phyloP scores from a whole-genome alignment of 2,113 vertebrate species.

The Meriones unguiculatus region DNA sequence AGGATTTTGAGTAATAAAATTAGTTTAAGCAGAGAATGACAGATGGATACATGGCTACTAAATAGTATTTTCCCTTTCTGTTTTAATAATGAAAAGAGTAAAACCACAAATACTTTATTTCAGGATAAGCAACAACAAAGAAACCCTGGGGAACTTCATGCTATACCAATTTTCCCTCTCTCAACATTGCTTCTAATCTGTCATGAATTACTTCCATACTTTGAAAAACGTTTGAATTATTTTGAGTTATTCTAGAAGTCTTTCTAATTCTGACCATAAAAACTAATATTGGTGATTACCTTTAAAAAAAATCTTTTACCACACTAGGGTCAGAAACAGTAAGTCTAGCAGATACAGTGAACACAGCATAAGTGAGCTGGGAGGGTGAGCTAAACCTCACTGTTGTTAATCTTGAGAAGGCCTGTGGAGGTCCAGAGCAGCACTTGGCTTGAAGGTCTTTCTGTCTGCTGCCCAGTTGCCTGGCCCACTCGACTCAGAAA shows the following conservation, averaged over 20 bases:
- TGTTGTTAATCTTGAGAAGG: too few relatives aligned
- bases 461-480: too few relatives aligned
- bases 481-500: too few relatives aligned
- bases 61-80: background rate
- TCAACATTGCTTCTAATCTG: background rate
- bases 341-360: too few relatives aligned
- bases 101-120: background rate
- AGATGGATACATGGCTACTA: background rate
- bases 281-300: slow-evolving; percentile 40
- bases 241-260: slow-evolving; percentile 44
- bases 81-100: slow-evolving; percentile 19
- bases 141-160: background rate
- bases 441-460: too few relatives aligned
- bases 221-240: slow-evolving; percentile 57
- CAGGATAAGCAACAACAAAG: background rate
- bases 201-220: slow-evolving; percentile 23
- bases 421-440: too few relatives aligned
- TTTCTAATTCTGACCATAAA: slow-evolving; percentile 16
- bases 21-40: background rate
- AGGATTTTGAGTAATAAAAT: slow-evolving; percentile 21
- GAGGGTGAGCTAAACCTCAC: too few relatives aligned
- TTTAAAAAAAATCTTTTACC: background rate
- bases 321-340: too few relatives aligned
- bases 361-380: too few relatives aligned
- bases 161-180: background rate